These are phyloP conservation scores for Prosapia bicincta DNA, from an alignment of 2,888 invertebrate species.

Conservation along the genomic window DNA sequence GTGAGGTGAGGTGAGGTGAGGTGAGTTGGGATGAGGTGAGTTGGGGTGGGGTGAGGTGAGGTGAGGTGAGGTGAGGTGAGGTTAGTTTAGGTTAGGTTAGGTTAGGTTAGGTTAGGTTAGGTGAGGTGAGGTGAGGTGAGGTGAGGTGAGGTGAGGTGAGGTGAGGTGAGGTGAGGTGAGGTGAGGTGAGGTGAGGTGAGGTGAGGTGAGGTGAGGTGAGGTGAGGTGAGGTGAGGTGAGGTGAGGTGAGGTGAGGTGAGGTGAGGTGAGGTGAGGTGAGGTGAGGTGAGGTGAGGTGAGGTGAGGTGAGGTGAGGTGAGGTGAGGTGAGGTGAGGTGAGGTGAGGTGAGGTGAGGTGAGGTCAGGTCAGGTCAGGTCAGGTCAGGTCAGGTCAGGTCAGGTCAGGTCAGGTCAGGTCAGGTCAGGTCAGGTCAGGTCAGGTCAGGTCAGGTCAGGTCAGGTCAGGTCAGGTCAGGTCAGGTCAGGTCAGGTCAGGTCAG, in stretches of 20 bases:
- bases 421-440: not conserved
- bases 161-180: not conserved
- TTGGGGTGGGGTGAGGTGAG: not conserved
- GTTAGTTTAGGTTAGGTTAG: no score
- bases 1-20: not conserved
- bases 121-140: not conserved
- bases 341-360: not conserved
- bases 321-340: not conserved
- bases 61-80: not conserved
- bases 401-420: not conserved
- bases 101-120: no score
- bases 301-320: not conserved
- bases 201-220: not conserved
- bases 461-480: no score
- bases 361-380: not conserved
- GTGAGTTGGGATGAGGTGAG: no score
- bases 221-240: not conserved
- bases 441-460: no score
- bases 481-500: no score
- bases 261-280: not conserved
- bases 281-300: not conserved
- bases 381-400: not conserved
- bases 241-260: not conserved
- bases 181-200: not conserved
- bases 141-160: no score